A percentile compares a stretch with the other conserved stretches of the same genome.
These are phyloP conservation scores for Gorsachius goisagi DNA, from an alignment of 2,113 vertebrate species.

Conservation along the genomic window DNA sequence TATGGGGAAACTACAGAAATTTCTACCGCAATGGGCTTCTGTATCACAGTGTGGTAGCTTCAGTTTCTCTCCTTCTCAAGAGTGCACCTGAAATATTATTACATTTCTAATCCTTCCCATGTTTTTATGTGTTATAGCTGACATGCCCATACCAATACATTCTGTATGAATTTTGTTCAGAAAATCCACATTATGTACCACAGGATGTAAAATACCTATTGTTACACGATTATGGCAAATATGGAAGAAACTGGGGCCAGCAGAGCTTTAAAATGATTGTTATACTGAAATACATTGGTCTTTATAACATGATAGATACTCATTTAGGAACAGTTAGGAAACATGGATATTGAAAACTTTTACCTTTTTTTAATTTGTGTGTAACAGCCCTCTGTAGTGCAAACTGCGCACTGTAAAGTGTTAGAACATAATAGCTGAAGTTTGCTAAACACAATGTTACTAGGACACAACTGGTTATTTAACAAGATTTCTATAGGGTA, in stretches of 20 bases:
- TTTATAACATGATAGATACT: background rate
- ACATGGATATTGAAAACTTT: background rate
- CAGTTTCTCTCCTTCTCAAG: background rate
- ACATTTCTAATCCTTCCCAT: background rate
- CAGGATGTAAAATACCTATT: background rate
- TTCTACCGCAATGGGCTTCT: background rate
- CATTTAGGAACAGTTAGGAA: background rate
- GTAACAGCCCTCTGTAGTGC: rapidly evolving
- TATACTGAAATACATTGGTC: background rate
- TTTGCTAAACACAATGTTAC: background rate
- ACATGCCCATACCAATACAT: background rate
- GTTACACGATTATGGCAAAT: background rate
- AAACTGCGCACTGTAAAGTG: background rate
- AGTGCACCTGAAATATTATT: background rate
- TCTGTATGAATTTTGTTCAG: background rate
- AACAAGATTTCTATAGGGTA: background rate
- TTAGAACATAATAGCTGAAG: background rate
- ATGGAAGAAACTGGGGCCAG: background rate
- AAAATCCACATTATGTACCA: background rate
- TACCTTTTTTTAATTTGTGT: background rate
- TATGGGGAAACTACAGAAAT: background rate
- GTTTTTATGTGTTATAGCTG: background rate
- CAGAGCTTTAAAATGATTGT: background rate
- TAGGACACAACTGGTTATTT: background rate
- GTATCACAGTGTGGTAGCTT: background rate